Percentiles rank a stretch among this genome's conserved stretches.
These are phyloP conservation scores for Anolis apletophallus DNA, from an alignment of 2,797 vertebrate genomes.

Conservation along the genomic window DNA sequence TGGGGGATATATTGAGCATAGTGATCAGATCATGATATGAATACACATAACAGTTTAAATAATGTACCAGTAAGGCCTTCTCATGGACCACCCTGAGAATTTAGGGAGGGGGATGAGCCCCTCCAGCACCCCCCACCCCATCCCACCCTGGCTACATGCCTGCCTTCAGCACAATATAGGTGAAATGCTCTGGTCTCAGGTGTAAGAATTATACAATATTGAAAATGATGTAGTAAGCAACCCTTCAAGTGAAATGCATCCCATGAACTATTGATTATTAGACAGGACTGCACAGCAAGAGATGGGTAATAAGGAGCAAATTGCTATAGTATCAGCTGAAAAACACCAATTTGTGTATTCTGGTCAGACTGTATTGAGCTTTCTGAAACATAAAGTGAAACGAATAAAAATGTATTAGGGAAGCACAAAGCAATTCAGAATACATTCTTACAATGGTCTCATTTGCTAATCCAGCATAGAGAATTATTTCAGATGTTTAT, in stretches of 20 bases:
- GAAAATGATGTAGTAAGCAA: conserved; percentile 58
- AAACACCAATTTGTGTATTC: conserved; percentile 62
- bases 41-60: no score
- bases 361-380: conserved; percentile 64
- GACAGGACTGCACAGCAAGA: conserved; percentile 51
- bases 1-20: no score
- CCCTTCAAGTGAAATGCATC: conserved; percentile 62
- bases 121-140: no score
- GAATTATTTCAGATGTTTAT: conserved; percentile 54
- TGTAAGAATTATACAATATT: conserved; percentile 42
- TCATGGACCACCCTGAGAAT: no score
- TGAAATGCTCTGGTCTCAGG: conserved; percentile 34
- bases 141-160: no score
- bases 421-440: conserved; percentile 55
- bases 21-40: no score
- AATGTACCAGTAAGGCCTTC: no score
- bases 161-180: neutral
- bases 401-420: conserved; percentile 67
- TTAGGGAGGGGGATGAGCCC: no score
- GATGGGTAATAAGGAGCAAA: conserved; percentile 58
- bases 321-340: conserved; percentile 48
- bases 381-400: conserved; percentile 61
- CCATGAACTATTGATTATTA: conserved; percentile 47
- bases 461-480: conserved; percentile 37
- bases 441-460: conserved; percentile 57